phyloP scores from a whole-genome alignment of 2,797 vertebrate genomes.

The Bryconaethiops microstoma region DNA sequence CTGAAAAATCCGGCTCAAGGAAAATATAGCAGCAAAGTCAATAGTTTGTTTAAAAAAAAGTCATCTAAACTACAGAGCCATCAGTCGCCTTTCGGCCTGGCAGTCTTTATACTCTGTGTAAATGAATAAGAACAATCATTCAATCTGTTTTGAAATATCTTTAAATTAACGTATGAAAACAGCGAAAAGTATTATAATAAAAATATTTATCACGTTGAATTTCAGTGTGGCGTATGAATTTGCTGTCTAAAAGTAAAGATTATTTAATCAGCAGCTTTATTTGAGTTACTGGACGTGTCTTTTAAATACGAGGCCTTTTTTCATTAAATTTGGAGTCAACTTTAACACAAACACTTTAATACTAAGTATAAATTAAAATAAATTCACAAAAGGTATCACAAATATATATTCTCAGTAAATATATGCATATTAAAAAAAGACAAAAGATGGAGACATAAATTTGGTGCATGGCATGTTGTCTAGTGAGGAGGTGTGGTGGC shows the following conservation, averaged over 20 bases:
- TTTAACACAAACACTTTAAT: neutral
- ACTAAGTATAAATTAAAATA: constrained; percentile 5
- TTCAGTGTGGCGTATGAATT: neutral
- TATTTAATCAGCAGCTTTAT: constrained; percentile 7
- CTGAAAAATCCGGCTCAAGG: neutral
- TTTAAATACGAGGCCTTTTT: neutral
- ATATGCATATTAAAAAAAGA: neutral
- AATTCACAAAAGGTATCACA: constrained; percentile 2
- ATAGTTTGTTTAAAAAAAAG: neutral
- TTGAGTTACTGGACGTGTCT: neutral
- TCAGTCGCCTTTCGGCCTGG: neutral
- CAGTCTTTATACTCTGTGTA: neutral
- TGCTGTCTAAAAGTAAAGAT: neutral
- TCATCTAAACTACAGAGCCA: neutral
- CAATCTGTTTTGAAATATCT: no score
- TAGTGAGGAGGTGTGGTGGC: no score
- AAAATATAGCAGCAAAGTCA: neutral
- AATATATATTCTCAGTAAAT: constrained; percentile 10
- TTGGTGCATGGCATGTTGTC: neutral
- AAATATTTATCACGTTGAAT: neutral
- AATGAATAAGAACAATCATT: neutral
- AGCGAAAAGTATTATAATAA: neutral
- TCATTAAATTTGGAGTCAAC: neutral
- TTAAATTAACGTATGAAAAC: neutral
- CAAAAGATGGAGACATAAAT: neutral